Base-by-base conservation (phyloP, 2,888 invertebrate species). In the Marasmarcha lunaedactyla region DNA sequence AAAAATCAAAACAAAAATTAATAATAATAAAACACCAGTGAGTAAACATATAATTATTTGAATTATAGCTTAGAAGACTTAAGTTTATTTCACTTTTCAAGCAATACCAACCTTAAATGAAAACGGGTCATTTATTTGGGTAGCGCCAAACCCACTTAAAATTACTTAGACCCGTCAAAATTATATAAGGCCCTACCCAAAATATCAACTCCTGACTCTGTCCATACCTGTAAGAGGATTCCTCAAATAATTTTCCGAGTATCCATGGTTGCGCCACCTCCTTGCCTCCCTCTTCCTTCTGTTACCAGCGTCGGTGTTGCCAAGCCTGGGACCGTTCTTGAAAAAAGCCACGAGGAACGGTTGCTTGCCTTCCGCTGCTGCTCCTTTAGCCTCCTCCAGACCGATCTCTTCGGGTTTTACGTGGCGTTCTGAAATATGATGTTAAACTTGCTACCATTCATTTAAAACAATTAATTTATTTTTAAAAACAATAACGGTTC, bases 311-410 rank as follows among this genome's bases (percentile, higher is more conserved):
- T 87, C 88, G 1, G 85, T 69, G n/a, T 59, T 59, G 20, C 70
- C 67, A 1, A 85, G 70, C 44, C 76, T 79, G 0, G 86, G 85
- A 0, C 86, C 86, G 42, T 86, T 90, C 63, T 91, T 91, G 62
- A 94, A 89, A 69, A 94, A 97, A 0, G 93, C 95, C 7, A 96
- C 95, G 87, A 97, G 87, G 67, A 97, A 97, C 0, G 97, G 95
- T 61, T 95, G 94, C 52, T 90, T 91, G 47, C 94, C 93, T 55
- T 92, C 92, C 0, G 61, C 56, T 1, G 63, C 49, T 1, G 58
- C 56, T 1, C 90, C 91, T 46, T 89, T 88, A 3, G 89, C 86
- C 49, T 92, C 92, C 12, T 94, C 88, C 26, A 96, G 69, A 1
- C 96, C 96, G 40, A 95, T 89, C 52, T 94, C 93, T 61, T 94